phyloP scores from a whole-genome alignment of 2,113 vertebrate genomes.

The Dasyurus viverrinus region DNA sequence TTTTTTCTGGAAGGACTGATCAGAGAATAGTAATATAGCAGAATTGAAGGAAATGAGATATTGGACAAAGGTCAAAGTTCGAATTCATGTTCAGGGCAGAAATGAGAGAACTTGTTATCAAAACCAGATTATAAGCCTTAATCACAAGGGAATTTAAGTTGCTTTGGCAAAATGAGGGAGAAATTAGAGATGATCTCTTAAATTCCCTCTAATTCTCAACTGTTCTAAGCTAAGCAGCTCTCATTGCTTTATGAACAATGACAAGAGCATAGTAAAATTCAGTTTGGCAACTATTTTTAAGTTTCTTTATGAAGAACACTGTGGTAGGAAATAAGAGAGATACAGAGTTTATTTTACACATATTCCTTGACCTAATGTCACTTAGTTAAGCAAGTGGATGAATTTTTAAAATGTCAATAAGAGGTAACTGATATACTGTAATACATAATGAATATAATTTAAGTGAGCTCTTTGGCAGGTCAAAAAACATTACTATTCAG shows the following conservation, averaged over 20 bases:
- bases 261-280: not conserved
- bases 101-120: not conserved
- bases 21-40: not conserved
- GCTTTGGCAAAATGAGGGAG: not conserved
- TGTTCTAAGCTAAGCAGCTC: too few species aligned
- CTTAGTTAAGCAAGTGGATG: not conserved
- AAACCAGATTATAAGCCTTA: not conserved
- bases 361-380: not conserved
- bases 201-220: not conserved
- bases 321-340: not conserved
- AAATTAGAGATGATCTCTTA: not conserved
- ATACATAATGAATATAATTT: not conserved
- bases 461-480: not conserved
- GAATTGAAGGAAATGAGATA: not conserved
- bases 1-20: not conserved
- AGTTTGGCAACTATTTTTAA: not conserved
- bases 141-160: not conserved
- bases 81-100: not conserved
- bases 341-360: not conserved
- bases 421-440: not conserved
- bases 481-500: not conserved
- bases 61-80: not conserved
- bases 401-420: not conserved
- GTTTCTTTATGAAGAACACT: not conserved
- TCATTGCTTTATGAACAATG: not conserved